Conservation (phyloP, 2,797 vertebrate species). For the Pseudocheirus occidentalis region DNA sequence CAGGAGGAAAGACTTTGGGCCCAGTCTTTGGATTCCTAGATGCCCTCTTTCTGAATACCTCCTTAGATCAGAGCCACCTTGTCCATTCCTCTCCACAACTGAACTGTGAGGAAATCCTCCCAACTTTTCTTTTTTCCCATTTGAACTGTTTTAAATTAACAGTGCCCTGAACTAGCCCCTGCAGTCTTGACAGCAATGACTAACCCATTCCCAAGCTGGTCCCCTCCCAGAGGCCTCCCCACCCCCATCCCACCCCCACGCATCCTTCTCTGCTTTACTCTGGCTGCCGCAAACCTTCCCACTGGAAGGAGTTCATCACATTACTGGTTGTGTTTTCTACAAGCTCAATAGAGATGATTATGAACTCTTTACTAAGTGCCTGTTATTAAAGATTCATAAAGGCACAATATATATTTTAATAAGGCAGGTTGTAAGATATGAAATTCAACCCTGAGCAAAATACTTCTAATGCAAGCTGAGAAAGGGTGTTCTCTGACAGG, state of each 20-base stretch:
- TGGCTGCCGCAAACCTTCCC: conserved; percentile 56
- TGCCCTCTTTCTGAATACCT: background rate
- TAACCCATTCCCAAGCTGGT: conserved; percentile 61
- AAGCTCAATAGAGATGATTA: conserved; percentile 80
- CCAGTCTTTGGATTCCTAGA: background rate
- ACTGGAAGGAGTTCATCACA: conserved; percentile 69
- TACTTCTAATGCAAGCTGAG: conserved; percentile 33
- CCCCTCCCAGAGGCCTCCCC: background rate
- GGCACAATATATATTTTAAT: conserved; percentile 82
- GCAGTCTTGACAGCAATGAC: conserved; percentile 65
- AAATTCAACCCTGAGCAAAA: conserved; percentile 64
- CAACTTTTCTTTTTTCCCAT: conserved; percentile 4
- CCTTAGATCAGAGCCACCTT: background rate
- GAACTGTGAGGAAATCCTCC: conserved; percentile 34
- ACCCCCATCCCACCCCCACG: conserved; percentile 30
- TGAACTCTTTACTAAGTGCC: conserved; percentile 78
- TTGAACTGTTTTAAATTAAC: conserved; percentile 55
- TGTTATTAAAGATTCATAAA: conserved; percentile 83
- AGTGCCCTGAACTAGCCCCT: conserved; percentile 29
- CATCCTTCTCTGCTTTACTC: conserved; percentile 26
- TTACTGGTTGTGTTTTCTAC: conserved; percentile 73
- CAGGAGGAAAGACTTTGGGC: background rate
- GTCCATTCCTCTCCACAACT: background rate
- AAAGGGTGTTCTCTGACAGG: conserved; percentile 32
- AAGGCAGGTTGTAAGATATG: conserved; percentile 72